These are phyloP conservation scores for Phaethon lepturus DNA, from an alignment of 2,113 vertebrate genomes.

Conservation along the genomic window DNA sequence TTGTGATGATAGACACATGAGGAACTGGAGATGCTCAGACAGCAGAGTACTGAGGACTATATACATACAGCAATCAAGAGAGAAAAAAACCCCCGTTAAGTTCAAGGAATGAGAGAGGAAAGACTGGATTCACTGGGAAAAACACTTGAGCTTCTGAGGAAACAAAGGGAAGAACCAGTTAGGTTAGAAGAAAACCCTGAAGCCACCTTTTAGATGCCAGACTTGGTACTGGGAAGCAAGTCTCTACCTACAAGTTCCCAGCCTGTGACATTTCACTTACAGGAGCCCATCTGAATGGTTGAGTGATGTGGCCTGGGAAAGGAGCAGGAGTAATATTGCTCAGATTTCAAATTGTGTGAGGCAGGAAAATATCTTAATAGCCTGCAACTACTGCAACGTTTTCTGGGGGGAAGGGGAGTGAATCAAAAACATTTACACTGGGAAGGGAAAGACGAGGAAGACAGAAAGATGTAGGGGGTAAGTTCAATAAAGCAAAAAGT, in stretches of 20 bases:
- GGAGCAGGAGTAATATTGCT: not conserved
- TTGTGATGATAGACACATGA: rapidly evolving
- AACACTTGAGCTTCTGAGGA: not conserved
- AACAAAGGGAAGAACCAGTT: not conserved
- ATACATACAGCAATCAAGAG: not conserved
- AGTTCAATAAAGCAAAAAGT: not conserved
- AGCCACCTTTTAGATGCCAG: not conserved
- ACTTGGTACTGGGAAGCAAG: not conserved
- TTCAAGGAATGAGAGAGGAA: not conserved
- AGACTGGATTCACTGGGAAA: not conserved
- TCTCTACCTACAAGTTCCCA: not conserved
- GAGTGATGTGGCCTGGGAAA: not conserved
- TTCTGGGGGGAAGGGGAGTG: not conserved
- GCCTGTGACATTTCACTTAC: not conserved
- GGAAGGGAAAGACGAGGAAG: not conserved
- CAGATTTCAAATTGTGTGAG: not conserved
- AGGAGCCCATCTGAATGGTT: not conserved
- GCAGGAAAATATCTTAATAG: not conserved
- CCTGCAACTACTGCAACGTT: not conserved
- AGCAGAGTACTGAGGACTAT: not conserved
- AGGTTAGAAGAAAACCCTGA: not conserved
- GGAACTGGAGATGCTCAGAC: not conserved
- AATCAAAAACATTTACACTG: not conserved
- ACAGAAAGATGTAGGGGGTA: not conserved
- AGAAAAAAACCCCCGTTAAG: not conserved